Base-by-base conservation (phyloP, 2,113 vertebrate species). In the Micromys minutus region DNA sequence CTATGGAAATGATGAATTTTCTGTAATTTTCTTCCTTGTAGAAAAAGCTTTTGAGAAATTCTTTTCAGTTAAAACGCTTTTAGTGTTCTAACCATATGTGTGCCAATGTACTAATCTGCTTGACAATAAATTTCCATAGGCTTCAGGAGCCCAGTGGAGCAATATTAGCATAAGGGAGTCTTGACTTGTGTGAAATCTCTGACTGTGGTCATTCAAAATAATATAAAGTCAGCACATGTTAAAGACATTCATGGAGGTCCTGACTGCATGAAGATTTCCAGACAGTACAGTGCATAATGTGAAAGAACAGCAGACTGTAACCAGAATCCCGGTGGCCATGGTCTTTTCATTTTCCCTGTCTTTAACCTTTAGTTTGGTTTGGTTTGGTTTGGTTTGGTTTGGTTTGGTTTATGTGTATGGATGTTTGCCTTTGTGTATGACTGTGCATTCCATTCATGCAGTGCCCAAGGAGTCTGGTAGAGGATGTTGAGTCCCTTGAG, bases 1-100 rank as follows among this genome's bases (percentile, higher is more conserved):
- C 90, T 90, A 1, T 81, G 81, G 36, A 96, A 88, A 93, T 75
- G 89, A n/a, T 79, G 1, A 8, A 52, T 89, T 81, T 93, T 94
- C 57, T 90, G 0, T 85, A 88, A 50, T 61, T 88, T 91, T 93
- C 42, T 22, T 61, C 22, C 50, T 94, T 85, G 7, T 21, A n/a
- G 77, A 59, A n/a, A 34, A 45, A 19, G 29, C 65, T 19, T n/a
- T 79, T n/a, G 17, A 13, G 59, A 94, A 67, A 50, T 90, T 93
- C 69, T 83, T 91, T 34, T 89, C 87, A 76, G 57, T 81, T 81
- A 67, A 93, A 95, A 89, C 71, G 3, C 55, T 85, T n/a, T 86
- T 95, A 22, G n/a, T 89, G 42, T 76, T 94, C n/a, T 57, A 87
- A 74, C 16, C 3, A 31, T 12, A 1, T 75, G 1, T 85, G 34